Evolutionary conservation across 2,113 vertebrate species (phyloP), one percentile per base, ranked within the genome.

Genomic region (Ibidorhyncha struthersii): DNA sequence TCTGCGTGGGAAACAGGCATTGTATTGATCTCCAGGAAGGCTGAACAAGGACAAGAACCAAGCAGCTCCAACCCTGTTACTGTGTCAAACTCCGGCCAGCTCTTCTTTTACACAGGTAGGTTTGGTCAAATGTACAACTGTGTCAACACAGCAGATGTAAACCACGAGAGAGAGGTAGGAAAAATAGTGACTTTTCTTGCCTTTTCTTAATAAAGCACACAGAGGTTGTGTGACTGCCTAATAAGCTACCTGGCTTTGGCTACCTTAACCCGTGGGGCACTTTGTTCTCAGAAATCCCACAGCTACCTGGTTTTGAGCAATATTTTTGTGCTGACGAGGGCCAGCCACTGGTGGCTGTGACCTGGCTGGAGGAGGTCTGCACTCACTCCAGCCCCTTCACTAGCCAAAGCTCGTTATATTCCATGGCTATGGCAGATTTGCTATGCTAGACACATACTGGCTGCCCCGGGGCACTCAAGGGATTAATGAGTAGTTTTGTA

Each of bases 401-500:
- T 66, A 59, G 40, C 50, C 50, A 86, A 45, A 73, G 7, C 27
- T 30, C 3, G 0, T 67, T 95, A 65, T 69, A 95, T 74, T 92
- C 70, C 58, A 55, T 23, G 43, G 34, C 69, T 91, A 84, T 6
- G 7, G 70, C 78, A 95, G 23, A 92, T 81, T 82, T 97, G 63
- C 40, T 84, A 32, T 87, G 78, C 86, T 67, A 81, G 86, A 95
- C 95, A 79, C 92, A 81, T 86, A 59, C 61, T 52, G 71, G 55
- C 78, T 97, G 91, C 88, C 93, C 90, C 63, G 66, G 86, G 91
- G 96, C 96, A 96, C 62, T 95, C 85, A 89, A 93, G 91, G 93
- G 92, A 98, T 97, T 97, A 97, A 97, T 97, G 96, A 98, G 94
- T 41, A 97, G 93, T 97, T 97, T 82, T 84, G 41, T 85, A 90